A percentile compares a stretch with the other conserved stretches of the same genome.
These are phyloP conservation scores for Bombyx huttoni DNA, from an alignment of 2,888 invertebrate species.

Conservation along the genomic window DNA sequence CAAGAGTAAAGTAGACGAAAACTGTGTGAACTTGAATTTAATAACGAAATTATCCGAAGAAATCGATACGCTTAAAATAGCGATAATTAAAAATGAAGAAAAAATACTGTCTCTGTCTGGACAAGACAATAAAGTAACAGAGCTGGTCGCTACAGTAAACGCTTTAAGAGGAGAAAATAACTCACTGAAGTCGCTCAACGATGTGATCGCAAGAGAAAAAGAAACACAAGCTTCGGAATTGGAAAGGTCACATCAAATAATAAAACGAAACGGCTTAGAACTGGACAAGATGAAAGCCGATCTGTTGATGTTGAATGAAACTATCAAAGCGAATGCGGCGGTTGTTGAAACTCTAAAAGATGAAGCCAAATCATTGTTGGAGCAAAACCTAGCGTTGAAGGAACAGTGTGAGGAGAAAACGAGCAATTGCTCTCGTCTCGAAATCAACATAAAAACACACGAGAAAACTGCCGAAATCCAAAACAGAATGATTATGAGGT, in stretches of 20 bases:
- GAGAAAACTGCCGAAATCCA: slow-evolving; percentile 57
- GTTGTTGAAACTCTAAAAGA: slow-evolving; percentile 38
- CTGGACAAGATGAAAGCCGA: slow-evolving; percentile 46
- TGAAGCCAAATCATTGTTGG: slow-evolving; percentile 36
- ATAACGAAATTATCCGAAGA: slow-evolving; percentile 31
- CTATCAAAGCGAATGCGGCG: slow-evolving; percentile 34
- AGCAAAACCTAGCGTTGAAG: slow-evolving; percentile 35
- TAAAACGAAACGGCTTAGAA: slow-evolving; percentile 36
- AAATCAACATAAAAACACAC: slow-evolving; percentile 53
- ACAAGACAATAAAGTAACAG: slow-evolving; percentile 18
- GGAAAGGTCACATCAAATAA: slow-evolving; percentile 36
- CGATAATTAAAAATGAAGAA: slow-evolving; percentile 24
- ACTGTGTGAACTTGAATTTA: slow-evolving; percentile 18
- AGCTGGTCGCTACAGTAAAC: slow-evolving; percentile 22
- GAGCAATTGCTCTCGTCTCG: slow-evolving; percentile 33
- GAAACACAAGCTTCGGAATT: slow-evolving; percentile 35
- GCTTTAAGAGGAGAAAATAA: slow-evolving; percentile 25
- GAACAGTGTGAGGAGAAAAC: slow-evolving; percentile 43
- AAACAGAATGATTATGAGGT: slow-evolving; percentile 53
- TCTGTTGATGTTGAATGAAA: slow-evolving; percentile 37
- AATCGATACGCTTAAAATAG: slow-evolving; percentile 25
- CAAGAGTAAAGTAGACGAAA: slow-evolving; percentile 30
- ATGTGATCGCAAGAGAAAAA: slow-evolving; percentile 37
- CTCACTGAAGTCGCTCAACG: slow-evolving; percentile 32
- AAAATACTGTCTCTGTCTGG: slow-evolving; percentile 19